A percentile compares a stretch with the other conserved stretches of the same genome.
phyloP scores from a whole-genome alignment of 2,797 vertebrate species.

The Smutsia temminckii region DNA sequence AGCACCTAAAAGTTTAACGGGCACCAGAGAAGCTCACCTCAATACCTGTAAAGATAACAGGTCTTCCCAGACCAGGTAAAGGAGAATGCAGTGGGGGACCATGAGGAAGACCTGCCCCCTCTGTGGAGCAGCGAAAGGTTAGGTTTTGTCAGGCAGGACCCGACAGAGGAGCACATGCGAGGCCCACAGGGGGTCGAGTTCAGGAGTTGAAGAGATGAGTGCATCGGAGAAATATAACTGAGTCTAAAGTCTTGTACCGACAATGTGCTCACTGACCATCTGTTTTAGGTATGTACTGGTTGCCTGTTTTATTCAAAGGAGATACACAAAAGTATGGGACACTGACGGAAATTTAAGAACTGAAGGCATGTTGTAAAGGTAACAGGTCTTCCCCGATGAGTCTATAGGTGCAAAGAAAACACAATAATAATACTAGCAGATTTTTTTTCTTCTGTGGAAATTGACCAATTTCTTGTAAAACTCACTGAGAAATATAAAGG shows the following conservation, averaged over 20 bases:
- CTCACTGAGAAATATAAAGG: not conserved
- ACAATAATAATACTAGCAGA: not conserved
- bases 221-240: not conserved
- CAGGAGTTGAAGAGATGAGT: not conserved
- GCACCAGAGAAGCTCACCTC: not conserved
- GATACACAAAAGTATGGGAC: not conserved
- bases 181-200: not conserved
- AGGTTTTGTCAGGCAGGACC: not conserved
- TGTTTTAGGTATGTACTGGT: not conserved
- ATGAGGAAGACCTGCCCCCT: not conserved
- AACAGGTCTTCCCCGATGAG: not conserved
- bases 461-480: not conserved
- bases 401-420: not conserved
- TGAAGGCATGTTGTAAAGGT: not conserved
- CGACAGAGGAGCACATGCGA: not conserved
- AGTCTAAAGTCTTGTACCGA: not conserved
- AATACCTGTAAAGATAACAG: too few relatives aligned
- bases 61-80: too few relatives aligned
- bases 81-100: too few relatives aligned
- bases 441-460: not conserved
- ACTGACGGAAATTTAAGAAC: not conserved
- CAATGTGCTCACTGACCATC: not conserved
- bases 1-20: not conserved
- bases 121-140: not conserved
- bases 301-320: not conserved